Percentiles rank a stretch among this genome's conserved stretches.
phyloP scores from a whole-genome alignment of 2,113 vertebrate species.

The Stegastes partitus region DNA sequence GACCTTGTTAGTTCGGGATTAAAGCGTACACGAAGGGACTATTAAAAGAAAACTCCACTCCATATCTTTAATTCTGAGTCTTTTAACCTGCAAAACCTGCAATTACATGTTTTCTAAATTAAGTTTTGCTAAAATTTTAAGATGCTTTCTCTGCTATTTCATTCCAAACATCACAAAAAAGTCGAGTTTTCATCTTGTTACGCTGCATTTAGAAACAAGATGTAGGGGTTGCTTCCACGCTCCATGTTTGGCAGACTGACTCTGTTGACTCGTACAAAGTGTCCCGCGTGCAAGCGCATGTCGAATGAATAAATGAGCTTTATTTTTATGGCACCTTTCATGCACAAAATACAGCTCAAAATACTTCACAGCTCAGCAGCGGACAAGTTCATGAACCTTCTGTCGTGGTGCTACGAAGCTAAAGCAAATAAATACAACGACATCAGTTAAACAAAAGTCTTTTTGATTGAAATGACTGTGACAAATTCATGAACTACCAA shows the following conservation, averaged over 20 bases:
- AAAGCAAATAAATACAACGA: too few relatives aligned
- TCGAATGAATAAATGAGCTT: too few relatives aligned
- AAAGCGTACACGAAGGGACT: background rate
- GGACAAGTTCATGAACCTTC: too few relatives aligned
- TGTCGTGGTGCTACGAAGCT: too few relatives aligned
- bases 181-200: background rate
- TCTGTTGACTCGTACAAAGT: background rate
- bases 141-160: background rate
- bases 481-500: background rate
- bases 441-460: too few relatives aligned
- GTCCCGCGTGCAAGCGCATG: too few relatives aligned
- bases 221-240: background rate
- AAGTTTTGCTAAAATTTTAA: background rate
- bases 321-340: too few relatives aligned
- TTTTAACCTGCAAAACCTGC: conserved; percentile 16
- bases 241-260: background rate
- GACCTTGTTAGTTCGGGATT: background rate
- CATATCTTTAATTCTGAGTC: background rate
- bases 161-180: conserved; percentile 18
- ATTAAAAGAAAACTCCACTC: background rate
- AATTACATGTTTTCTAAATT: conserved; percentile 37
- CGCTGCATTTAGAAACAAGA: background rate
- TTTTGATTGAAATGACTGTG: too few relatives aligned
- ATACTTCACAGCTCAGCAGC: too few relatives aligned
- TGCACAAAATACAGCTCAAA: too few relatives aligned